These are phyloP conservation scores for Scaptomyza montana DNA, from an alignment of 1,140 invertebrate genomes.

Conservation along the genomic window DNA sequence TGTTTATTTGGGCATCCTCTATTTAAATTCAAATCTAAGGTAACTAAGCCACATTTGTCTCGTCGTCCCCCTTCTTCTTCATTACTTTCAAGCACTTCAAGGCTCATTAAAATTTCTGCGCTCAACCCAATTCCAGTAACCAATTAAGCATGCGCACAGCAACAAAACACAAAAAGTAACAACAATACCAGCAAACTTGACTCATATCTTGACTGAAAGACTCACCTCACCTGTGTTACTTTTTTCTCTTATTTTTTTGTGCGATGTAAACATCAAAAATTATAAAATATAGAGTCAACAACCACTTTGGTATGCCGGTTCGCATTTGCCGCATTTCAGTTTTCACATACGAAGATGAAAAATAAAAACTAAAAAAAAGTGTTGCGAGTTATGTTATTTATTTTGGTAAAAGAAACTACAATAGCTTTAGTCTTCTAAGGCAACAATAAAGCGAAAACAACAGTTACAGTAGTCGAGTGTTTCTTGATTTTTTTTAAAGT, in stretches of 20 bases:
- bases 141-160: constrained; percentile 68
- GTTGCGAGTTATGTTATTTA: constrained; percentile 32
- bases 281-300: constrained; percentile 72
- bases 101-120: constrained; percentile 66
- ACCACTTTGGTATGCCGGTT: constrained; percentile 70
- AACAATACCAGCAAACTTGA: constrained; percentile 54
- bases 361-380: constrained; percentile 29
- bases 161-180: constrained; percentile 22
- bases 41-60: constrained; percentile 6
- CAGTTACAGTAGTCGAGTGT: constrained; percentile 39
- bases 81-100: constrained; percentile 29
- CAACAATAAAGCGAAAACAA: constrained; percentile 53
- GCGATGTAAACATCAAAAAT: constrained; percentile 36
- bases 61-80: not conserved
- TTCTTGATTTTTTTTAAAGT: too few species aligned
- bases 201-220: constrained; percentile 56
- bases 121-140: constrained; percentile 66
- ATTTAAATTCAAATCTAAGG: constrained; percentile 42
- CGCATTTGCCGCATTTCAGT: constrained; percentile 50
- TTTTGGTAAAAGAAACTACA: constrained; percentile 33
- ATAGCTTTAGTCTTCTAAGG: constrained; percentile 22
- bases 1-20: constrained; percentile 27
- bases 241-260: constrained; percentile 4
- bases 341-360: constrained; percentile 44
- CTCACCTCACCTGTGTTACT: constrained; percentile 4